Evolutionary conservation across 2,797 vertebrate species (phyloP).

Genomic region (Distichodus sexfasciatus): DNA sequence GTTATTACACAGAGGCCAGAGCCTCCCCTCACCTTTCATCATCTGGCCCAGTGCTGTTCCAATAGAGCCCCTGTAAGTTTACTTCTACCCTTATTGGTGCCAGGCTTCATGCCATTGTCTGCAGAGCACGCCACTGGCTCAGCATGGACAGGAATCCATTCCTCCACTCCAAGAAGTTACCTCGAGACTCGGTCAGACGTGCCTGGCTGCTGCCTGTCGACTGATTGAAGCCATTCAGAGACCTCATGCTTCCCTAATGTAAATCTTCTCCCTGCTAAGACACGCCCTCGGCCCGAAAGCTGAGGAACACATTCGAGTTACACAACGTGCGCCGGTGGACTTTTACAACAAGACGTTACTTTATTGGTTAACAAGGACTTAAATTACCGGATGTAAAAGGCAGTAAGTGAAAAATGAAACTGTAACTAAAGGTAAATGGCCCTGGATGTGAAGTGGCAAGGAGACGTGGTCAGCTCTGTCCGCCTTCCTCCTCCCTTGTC

Average conservation of each 20-base stretch:
- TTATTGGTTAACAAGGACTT: slow-evolving; percentile 43
- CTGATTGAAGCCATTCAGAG: slow-evolving; percentile 39
- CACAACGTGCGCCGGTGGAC: neutral
- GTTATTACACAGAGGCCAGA: slow-evolving; percentile 44
- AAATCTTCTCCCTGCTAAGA: slow-evolving; percentile 19
- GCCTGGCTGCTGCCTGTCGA: slow-evolving; percentile 47
- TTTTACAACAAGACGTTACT: slow-evolving; percentile 26
- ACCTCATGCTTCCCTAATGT: slow-evolving; percentile 14
- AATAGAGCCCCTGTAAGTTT: slow-evolving; percentile 44
- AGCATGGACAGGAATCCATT: slow-evolving; percentile 51
- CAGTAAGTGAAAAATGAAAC: slow-evolving; percentile 22
- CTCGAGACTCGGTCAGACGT: slow-evolving; percentile 45
- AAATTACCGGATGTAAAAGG: slow-evolving; percentile 30
- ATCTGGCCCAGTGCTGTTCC: slow-evolving; percentile 53
- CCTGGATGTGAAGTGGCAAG: slow-evolving; percentile 47
- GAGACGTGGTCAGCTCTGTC: slow-evolving; percentile 18
- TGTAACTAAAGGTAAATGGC: too few relatives aligned
- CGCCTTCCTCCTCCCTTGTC: slow-evolving; percentile 74
- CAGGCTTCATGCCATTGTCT: slow-evolving; percentile 34
- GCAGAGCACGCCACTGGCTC: slow-evolving; percentile 43
- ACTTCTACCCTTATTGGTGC: slow-evolving; percentile 43
- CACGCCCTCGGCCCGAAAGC: slow-evolving; percentile 4
- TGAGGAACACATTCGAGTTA: slow-evolving; percentile 14
- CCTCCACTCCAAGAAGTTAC: slow-evolving; percentile 46
- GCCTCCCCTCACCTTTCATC: slow-evolving; percentile 57